Conservation (phyloP, 1,140 invertebrate species). For the Cherax destructor region DNA sequence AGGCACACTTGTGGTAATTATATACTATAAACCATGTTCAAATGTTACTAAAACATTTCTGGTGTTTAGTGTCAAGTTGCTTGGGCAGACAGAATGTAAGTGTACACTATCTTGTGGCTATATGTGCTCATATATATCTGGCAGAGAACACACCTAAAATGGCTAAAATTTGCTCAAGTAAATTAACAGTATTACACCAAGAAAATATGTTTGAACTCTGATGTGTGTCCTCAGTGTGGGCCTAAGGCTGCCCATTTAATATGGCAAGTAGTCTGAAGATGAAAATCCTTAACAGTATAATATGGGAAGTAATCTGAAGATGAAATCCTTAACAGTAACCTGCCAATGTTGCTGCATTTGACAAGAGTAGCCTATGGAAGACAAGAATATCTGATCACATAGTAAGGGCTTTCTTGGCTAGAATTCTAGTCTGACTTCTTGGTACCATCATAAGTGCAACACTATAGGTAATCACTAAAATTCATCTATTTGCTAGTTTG, state of each 20-base stretch:
- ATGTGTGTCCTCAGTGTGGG: conserved; percentile 14
- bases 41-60: background rate
- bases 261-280: conserved; percentile 3
- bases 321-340: conserved; percentile 41
- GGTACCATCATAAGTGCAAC: background rate
- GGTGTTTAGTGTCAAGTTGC: background rate
- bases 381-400: conserved; percentile 50
- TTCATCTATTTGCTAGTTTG: background rate
- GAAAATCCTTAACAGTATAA: conserved; percentile 41
- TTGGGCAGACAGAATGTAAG: background rate
- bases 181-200: background rate
- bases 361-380: conserved; percentile 48
- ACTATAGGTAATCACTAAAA: background rate
- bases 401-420: background rate
- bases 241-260: conserved; percentile 25
- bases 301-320: conserved; percentile 2
- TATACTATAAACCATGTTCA: background rate
- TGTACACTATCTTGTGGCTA: background rate
- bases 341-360: conserved; percentile 28
- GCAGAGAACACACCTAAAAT: background rate
- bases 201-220: background rate
- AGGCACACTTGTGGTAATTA: conserved; percentile 11
- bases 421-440: background rate
- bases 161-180: background rate
- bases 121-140: background rate